Evolutionary conservation across 2,888 invertebrate genomes (phyloP).

Genomic region (Pheosia tremula): DNA sequence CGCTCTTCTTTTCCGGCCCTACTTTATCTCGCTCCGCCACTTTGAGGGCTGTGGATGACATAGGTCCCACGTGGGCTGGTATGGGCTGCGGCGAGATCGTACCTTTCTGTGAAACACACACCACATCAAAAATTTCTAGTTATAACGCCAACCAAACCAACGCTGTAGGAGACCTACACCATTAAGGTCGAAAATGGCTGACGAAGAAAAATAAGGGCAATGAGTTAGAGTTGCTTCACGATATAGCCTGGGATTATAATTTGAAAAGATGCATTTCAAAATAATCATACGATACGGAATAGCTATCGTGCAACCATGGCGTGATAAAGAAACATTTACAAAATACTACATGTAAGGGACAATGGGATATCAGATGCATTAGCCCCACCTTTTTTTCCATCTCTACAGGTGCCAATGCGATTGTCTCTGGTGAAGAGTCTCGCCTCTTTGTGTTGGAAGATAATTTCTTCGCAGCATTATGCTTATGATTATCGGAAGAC

Average conservation of each 20-base stretch:
- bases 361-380: slow-evolving; percentile 24
- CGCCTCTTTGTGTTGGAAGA: slow-evolving; percentile 51
- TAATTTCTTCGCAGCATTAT: slow-evolving; percentile 51
- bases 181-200: too few relatives aligned
- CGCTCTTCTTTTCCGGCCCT: slow-evolving; percentile 32
- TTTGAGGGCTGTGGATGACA: slow-evolving; percentile 30
- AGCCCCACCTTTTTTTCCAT: slow-evolving; percentile 50
- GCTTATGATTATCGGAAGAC: slow-evolving; percentile 54
- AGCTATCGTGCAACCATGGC: slow-evolving; percentile 16
- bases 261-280: not conserved
- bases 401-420: slow-evolving; percentile 50
- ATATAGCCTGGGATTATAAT: slow-evolving; percentile 4
- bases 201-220: not conserved
- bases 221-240: not conserved
- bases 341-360: slow-evolving; percentile 25
- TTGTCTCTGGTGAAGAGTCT: slow-evolving; percentile 52
- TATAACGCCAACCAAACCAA: too few relatives aligned
- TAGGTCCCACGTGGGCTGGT: slow-evolving; percentile 42
- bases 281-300: slow-evolving; percentile 4
- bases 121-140: not conserved
- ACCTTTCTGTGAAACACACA: slow-evolving; percentile 44
- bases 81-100: slow-evolving; percentile 48
- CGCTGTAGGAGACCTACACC: too few relatives aligned
- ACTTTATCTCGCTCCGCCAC: slow-evolving; percentile 25
- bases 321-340: slow-evolving; percentile 32